phyloP scores from a whole-genome alignment of 1,140 invertebrate genomes.

The Brachionus asplanchnoidis region DNA sequence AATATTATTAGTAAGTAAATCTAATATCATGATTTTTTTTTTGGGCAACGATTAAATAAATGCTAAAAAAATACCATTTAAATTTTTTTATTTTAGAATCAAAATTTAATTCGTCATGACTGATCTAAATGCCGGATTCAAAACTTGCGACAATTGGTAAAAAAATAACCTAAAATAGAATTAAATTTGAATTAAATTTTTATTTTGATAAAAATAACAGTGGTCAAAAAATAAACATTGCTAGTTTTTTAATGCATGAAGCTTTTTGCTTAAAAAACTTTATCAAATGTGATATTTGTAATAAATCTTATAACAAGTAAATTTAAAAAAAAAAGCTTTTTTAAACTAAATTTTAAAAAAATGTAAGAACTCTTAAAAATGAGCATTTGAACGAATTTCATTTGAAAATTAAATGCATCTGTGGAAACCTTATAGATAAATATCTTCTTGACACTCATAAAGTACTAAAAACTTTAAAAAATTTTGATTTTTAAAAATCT shows the following conservation, averaged over 20 bases:
- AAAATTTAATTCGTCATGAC: neutral
- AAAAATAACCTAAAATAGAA: neutral
- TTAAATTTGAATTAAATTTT: neutral
- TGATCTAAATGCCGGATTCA: neutral
- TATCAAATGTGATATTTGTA: slow-evolving; percentile 1
- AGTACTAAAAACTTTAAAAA: neutral
- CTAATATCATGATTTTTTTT: too few relatives aligned
- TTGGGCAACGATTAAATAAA: too few relatives aligned
- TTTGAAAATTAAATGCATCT: neutral
- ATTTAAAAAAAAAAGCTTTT: neutral
- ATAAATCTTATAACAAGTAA: slow-evolving; percentile 1
- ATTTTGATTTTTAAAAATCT: neutral
- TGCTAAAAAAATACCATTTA: neutral
- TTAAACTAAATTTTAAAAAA: neutral
- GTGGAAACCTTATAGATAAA: neutral
- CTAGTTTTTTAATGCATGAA: slow-evolving; percentile 15
- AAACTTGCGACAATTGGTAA: neutral
- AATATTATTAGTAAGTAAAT: neutral
- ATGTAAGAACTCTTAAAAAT: neutral
- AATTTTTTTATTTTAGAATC: neutral
- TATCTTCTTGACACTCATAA: neutral
- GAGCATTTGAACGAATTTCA: slow-evolving; percentile 1
- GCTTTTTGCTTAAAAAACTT: slow-evolving; percentile 23
- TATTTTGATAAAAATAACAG: neutral
- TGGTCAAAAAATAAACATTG: neutral